Conservation (phyloP, 2,113 vertebrate genomes). For the Piprites chloris region DNA sequence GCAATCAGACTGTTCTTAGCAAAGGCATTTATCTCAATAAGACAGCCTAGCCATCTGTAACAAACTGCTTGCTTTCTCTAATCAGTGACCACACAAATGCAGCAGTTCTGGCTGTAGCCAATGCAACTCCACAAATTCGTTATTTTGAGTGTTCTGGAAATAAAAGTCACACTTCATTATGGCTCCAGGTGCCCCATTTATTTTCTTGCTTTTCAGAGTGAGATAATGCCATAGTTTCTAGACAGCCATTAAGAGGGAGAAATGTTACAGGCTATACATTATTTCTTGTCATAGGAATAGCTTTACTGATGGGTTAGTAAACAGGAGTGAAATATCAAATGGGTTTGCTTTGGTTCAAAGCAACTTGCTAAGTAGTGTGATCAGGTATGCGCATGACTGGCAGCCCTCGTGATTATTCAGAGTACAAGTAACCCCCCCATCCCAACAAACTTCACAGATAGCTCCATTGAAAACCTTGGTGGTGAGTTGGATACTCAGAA, state of each 20-base stretch:
- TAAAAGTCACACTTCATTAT: background rate
- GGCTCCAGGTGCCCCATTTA: background rate
- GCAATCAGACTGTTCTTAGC: background rate
- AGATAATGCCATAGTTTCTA: background rate
- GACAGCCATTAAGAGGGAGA: background rate
- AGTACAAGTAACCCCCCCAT: background rate
- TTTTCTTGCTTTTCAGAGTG: background rate
- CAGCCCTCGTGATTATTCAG: background rate
- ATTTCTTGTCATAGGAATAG: background rate
- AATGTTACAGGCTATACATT: background rate
- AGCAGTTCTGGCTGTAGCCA: background rate
- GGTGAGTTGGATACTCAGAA: background rate
- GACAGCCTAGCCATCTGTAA: background rate
- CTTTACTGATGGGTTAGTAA: background rate
- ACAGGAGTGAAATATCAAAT: background rate
- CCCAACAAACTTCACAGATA: background rate
- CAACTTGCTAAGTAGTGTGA: background rate
- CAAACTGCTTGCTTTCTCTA: background rate
- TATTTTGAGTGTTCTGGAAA: background rate
- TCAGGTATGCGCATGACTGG: background rate
- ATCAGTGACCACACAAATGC: background rate
- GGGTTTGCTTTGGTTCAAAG: background rate
- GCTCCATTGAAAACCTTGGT: background rate
- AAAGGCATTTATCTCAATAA: constrained; percentile 5
- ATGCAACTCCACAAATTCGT: background rate